Percentiles rank a stretch among this genome's conserved stretches.
Evolutionary conservation across 2,888 invertebrate species (phyloP).

Genomic region (Chalcis sispes): DNA sequence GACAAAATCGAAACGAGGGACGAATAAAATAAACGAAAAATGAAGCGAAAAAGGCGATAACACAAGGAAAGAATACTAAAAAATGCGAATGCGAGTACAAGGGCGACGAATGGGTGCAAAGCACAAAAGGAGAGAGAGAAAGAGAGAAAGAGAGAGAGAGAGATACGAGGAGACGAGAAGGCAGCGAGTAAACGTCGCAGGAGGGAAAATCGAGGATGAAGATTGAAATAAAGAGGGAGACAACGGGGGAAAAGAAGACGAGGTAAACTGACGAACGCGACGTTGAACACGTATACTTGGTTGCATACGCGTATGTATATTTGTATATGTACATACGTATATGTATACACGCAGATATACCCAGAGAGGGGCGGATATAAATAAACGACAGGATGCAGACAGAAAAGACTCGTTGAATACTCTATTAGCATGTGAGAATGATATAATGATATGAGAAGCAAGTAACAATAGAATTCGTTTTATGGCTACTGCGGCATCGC

Average conservation of each 20-base stretch:
- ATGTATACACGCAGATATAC: too few relatives aligned
- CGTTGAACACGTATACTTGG: too few relatives aligned
- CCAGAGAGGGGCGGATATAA: constrained; percentile 45
- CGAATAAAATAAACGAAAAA: not conserved
- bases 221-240: constrained; percentile 3
- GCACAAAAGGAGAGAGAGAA: not conserved
- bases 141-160: constrained; percentile 19
- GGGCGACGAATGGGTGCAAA: too few relatives aligned
- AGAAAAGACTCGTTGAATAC: constrained; percentile 51
- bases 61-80: not conserved
- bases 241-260: constrained; percentile 25
- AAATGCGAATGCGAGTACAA: not conserved
- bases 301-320: not conserved
- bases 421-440: constrained; percentile 42
- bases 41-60: not conserved
- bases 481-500: not conserved
- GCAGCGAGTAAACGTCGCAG: constrained; percentile 10
- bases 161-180: constrained; percentile 14
- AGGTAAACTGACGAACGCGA: constrained; percentile 49
- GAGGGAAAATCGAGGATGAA: not conserved
- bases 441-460: constrained; percentile 2
- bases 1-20: not conserved
- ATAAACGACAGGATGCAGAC: constrained; percentile 54
- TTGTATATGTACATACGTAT: too few relatives aligned
- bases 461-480: constrained; percentile 14